A percentile compares a stretch with the other conserved stretches of the same genome.
Evolutionary conservation across 2,797 vertebrate species (phyloP).

Genomic region (Pseudochirops corinnae): DNA sequence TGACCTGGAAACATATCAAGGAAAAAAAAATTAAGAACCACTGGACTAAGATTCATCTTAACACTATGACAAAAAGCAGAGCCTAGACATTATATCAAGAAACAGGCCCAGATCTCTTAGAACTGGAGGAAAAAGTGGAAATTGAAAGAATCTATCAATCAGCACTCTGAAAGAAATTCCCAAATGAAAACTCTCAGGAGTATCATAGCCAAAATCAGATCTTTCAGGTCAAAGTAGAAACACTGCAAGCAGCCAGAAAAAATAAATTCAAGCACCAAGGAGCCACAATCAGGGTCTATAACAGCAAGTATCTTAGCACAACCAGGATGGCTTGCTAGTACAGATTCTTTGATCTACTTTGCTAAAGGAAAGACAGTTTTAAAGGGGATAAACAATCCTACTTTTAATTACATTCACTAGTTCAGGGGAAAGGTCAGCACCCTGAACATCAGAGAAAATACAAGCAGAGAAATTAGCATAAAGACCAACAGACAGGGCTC

Average conservation of each 20-base stretch:
- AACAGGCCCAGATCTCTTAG: not conserved
- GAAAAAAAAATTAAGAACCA: not conserved
- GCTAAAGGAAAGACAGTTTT: too few species aligned
- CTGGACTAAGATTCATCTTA: not conserved
- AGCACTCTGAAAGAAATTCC: not conserved
- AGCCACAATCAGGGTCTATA: not conserved
- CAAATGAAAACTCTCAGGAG: not conserved
- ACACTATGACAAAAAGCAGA: not conserved
- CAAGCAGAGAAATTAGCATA: too few species aligned
- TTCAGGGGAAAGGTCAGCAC: too few species aligned
- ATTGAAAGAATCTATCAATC: not conserved
- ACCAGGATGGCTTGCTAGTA: too few species aligned
- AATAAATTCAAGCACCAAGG: not conserved
- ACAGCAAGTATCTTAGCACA: too few species aligned
- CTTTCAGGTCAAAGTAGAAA: not conserved
- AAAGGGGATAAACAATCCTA: too few species aligned
- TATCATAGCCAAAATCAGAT: not conserved
- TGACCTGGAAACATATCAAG: not conserved
- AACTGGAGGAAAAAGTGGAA: not conserved
- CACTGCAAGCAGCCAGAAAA: not conserved
- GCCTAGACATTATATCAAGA: not conserved
- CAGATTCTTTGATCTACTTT: too few species aligned
- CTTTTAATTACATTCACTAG: too few species aligned
- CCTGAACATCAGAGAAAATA: too few species aligned
- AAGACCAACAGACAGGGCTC: too few species aligned